Evolutionary conservation across 2,888 invertebrate genomes (phyloP).

Genomic region (Phlogophora meticulosa): DNA sequence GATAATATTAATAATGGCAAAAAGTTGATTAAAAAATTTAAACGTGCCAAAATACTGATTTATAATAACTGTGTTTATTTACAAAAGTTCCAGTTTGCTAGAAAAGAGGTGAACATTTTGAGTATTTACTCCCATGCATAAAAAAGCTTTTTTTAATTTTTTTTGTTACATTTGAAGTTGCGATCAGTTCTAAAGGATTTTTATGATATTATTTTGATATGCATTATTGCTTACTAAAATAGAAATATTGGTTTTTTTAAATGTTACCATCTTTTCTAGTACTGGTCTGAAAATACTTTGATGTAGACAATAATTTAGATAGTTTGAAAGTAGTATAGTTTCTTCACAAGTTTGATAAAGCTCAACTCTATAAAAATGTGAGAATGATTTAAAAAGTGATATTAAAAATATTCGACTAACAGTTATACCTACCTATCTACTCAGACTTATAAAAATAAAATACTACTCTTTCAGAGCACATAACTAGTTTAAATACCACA

Average conservation of each 20-base stretch:
- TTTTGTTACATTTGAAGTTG: neutral
- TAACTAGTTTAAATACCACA: constrained; percentile 53
- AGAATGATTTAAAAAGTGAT: constrained; percentile 26
- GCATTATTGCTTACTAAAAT: constrained; percentile 6
- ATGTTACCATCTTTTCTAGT: constrained; percentile 12
- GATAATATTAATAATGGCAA: constrained; percentile 47
- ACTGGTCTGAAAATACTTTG: constrained; percentile 38
- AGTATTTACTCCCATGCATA: neutral
- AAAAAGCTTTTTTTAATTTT: neutral
- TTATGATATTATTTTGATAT: constrained; percentile 39
- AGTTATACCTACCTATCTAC: constrained; percentile 50
- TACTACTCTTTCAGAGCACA: constrained; percentile 72
- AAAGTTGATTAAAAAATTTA: constrained; percentile 25
- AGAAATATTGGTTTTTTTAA: neutral
- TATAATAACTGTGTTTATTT: constrained; percentile 22
- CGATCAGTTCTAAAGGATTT: constrained; percentile 26
- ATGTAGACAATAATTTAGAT: neutral
- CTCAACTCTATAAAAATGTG: constrained; percentile 12
- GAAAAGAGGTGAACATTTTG: constrained; percentile 16
- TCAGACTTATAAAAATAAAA: constrained; percentile 72
- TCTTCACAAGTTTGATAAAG: neutral
- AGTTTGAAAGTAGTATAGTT: constrained; percentile 4
- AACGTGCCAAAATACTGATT: constrained; percentile 49
- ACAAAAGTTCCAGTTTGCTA: constrained; percentile 23
- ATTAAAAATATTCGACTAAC: constrained; percentile 51